Base-by-base conservation (phyloP, 1,140 invertebrate genomes). In the Tetragnatha versicolor region DNA sequence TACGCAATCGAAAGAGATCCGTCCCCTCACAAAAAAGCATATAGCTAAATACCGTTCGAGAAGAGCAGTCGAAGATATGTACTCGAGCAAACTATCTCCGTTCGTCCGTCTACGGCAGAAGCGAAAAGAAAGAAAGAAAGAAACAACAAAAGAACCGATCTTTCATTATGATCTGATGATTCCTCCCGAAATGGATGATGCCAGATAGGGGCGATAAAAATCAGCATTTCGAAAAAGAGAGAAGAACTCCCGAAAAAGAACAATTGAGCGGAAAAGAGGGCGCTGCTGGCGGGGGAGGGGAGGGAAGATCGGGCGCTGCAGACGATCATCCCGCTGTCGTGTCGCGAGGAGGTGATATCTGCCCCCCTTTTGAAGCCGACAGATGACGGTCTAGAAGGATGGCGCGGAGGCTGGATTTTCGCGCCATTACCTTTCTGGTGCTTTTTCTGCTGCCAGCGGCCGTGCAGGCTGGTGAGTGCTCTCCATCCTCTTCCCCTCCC, bases 301-400 rank as follows among this genome's bases (percentile, higher is more conserved):
- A 20, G 29, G 39, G 53, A 42, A 69, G 25, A 42, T 69, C 31
- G 39, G 31, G 55, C 27, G 53, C 53, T 69, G 66, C 66, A 69
- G 66, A 69, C 66, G 66, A 69, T 33, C n/a, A n/a, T n/a, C 45
- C 45, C 33, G 66, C 35, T 69, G 45, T 27, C 27, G 45, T 35
- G 35, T 51, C 66, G 22, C 29, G 45, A 35, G 66, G 49, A 69
- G 66, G 66, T 69, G 66, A 69, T 69, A 53, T 27, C 37, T 25
- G 45, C 25, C 53, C 35, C 22, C 45, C 49, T 69, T 45, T 69
- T 51, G 66, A 69, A 53, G 9, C n/a, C n/a, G n/a, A n/a, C n/a
- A n/a, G n/a, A n/a, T n/a, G n/a, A n/a, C n/a, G n/a, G n/a, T 25
- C n/a, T 51, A 33, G 45, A 25, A 69, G 35, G 4, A 69, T 69